A percentile compares a stretch with the other conserved stretches of the same genome.
phyloP scores from a whole-genome alignment of 2,113 vertebrate genomes.

The Egretta garzetta region DNA sequence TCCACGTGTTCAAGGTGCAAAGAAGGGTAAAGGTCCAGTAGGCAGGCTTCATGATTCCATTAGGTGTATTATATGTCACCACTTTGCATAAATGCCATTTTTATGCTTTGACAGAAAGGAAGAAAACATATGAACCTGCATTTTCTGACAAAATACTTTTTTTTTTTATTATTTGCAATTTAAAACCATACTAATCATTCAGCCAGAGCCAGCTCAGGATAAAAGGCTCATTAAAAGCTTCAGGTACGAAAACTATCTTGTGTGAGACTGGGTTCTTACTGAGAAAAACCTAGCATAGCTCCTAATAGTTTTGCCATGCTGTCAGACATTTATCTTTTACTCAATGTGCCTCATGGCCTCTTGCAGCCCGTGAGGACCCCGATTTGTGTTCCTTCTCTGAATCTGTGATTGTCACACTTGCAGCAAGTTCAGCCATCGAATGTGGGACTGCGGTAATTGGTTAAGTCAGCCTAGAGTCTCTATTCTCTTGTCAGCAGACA shows the following conservation, averaged over 20 bases:
- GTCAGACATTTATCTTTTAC: neutral
- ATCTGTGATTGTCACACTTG: neutral
- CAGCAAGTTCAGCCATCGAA: neutral
- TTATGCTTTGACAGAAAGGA: neutral
- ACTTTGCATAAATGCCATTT: neutral
- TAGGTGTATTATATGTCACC: neutral
- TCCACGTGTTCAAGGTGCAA: neutral
- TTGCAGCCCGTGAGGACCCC: neutral
- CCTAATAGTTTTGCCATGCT: neutral
- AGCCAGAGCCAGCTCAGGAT: neutral
- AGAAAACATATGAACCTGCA: neutral
- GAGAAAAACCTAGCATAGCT: neutral
- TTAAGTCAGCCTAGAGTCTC: neutral
- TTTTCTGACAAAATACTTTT: neutral
- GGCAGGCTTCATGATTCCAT: neutral
- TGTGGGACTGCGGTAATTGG: neutral
- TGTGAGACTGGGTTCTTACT: neutral
- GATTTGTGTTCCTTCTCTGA: neutral
- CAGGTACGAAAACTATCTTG: neutral
- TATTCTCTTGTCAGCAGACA: neutral
- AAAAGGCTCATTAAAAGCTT: slow-evolving; percentile 38
- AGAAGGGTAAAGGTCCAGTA: neutral
- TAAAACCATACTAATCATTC: neutral
- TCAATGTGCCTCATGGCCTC: neutral
- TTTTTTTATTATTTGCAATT: neutral